Evolutionary conservation across 2,797 vertebrate species (phyloP).

Genomic region (Echiichthys vipera): DNA sequence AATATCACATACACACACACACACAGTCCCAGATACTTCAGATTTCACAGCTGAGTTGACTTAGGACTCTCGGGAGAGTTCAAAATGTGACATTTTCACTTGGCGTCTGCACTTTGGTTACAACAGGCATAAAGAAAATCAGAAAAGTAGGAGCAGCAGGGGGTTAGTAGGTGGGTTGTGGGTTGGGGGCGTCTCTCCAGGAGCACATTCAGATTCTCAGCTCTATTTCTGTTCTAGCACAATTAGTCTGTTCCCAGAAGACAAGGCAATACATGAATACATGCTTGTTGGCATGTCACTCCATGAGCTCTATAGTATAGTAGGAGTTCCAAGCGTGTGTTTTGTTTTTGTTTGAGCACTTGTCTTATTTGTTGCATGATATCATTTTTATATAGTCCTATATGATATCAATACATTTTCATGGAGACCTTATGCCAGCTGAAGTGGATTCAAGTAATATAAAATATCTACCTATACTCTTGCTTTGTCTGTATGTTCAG

Average conservation of each 20-base stretch:
- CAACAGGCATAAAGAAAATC: conserved; percentile 81
- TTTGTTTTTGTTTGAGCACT: conserved; percentile 57
- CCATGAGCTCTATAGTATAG: conserved; percentile 51
- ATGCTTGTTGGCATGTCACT: conserved; percentile 73
- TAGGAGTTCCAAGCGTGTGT: conserved; percentile 51
- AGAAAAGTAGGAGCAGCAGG: conserved; percentile 78
- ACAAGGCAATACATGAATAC: conserved; percentile 76
- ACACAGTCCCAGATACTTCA: conserved; percentile 68
- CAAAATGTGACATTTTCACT: conserved; percentile 85
- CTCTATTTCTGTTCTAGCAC: conserved; percentile 85
- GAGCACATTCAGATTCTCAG: conserved; percentile 77
- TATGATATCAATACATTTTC: conserved; percentile 28
- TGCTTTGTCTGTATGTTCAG: too few species aligned
- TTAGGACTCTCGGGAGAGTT: conserved; percentile 85
- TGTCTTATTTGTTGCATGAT: conserved; percentile 53
- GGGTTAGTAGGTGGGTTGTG: conserved; percentile 73
- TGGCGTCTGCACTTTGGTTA: conserved; percentile 84
- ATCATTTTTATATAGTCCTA: conserved; percentile 50
- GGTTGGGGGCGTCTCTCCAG: conserved; percentile 79
- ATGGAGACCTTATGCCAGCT: conserved; percentile 13
- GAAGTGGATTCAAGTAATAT: neutral
- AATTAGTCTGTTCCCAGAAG: conserved; percentile 86
- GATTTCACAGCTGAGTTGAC: conserved; percentile 83
- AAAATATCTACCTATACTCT: too few species aligned
- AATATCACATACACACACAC: conserved; percentile 72